Evolutionary conservation across 1,140 invertebrate species (phyloP).

Genomic region (Helicoverpa armigera): DNA sequence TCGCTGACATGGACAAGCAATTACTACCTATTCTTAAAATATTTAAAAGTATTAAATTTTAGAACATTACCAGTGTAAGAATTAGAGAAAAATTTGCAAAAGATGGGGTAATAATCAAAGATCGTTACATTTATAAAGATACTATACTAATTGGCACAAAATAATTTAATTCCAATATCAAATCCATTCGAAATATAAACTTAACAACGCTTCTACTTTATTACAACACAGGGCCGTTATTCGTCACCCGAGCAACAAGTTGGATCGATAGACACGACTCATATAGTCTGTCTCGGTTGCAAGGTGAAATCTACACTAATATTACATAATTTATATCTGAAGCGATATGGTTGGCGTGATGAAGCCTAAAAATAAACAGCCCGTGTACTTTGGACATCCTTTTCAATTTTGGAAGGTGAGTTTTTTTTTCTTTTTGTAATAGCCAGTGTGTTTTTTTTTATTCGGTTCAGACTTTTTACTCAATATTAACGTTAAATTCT

Average conservation of each 20-base stretch:
- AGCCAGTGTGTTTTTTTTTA: not conserved
- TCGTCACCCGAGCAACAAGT: constrained; percentile 58
- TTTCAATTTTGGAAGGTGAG: constrained; percentile 75
- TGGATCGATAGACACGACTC: constrained; percentile 58
- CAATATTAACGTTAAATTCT: not conserved
- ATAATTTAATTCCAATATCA: not conserved
- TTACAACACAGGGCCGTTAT: not conserved
- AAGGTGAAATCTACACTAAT: constrained; percentile 5
- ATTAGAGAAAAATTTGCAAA: too few relatives aligned
- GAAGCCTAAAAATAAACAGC: constrained; percentile 58
- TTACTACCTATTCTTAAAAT: too few relatives aligned
- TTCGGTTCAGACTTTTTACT: not conserved
- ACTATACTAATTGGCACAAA: constrained; percentile 10
- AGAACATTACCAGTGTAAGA: too few relatives aligned
- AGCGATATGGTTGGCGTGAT: constrained; percentile 54
- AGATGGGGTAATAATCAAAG: too few relatives aligned
- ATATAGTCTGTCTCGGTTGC: not conserved
- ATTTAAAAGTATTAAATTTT: too few relatives aligned
- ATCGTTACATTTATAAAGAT: too few relatives aligned
- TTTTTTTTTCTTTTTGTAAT: constrained; percentile 43
- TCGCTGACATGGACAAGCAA: too few relatives aligned
- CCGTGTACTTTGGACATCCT: constrained; percentile 77
- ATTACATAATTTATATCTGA: not conserved
- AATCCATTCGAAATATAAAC: not conserved
- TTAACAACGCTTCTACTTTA: not conserved